phyloP scores from a whole-genome alignment of 2,797 vertebrate species.

The Eulemur coronatus region DNA sequence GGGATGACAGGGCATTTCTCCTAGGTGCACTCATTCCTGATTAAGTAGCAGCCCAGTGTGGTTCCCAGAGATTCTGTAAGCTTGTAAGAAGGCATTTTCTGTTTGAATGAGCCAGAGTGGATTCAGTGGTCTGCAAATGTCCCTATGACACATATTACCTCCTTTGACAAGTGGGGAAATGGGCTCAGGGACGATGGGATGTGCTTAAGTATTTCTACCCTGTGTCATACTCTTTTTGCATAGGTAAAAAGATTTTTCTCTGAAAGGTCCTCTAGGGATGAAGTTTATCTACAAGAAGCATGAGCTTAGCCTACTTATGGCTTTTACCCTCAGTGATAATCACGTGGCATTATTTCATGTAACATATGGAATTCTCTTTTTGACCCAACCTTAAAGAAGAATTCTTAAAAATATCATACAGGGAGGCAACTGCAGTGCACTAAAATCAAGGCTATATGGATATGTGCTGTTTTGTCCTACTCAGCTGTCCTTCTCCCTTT shows the following conservation, averaged over 20 bases:
- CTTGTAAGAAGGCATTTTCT: neutral
- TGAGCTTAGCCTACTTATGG: neutral
- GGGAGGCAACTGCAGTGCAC: neutral
- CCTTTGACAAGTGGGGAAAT: neutral
- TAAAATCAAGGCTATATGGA: neutral
- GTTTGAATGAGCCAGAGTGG: neutral
- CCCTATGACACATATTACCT: neutral
- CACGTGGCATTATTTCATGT: neutral
- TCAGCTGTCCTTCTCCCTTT: neutral
- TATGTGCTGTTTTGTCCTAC: neutral
- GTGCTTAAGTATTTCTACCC: neutral
- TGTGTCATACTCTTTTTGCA: neutral
- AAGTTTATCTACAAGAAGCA: neutral
- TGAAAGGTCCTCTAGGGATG: neutral
- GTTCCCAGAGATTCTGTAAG: neutral
- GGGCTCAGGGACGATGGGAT: neutral
- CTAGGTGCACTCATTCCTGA: neutral
- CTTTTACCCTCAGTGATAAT: neutral
- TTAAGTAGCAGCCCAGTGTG: neutral
- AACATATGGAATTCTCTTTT: neutral
- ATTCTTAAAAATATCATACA: neutral
- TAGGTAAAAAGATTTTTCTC: neutral
- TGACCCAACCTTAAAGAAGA: slow-evolving; percentile 3
- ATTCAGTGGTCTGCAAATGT: neutral
- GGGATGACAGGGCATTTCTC: neutral